Evolutionary conservation across 1,140 invertebrate species (phyloP), one percentile per base, ranked within the genome.

Genomic region (Lasioglossum albipes): DNA sequence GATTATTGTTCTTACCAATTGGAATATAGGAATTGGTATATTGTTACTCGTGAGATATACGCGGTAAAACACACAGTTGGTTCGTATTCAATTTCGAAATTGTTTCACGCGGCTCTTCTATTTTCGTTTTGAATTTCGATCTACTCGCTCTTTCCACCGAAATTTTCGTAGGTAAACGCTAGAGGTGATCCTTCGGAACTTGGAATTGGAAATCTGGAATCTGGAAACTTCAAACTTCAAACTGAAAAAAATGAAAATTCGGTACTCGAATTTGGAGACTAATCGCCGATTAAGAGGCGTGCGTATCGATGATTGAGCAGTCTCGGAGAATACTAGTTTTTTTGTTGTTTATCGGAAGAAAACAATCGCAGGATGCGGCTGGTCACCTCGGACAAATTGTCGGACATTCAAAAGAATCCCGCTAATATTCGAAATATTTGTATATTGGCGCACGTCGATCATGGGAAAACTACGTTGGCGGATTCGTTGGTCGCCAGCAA

Each of bases 401-500:
- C 89, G 16, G 90, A 95, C 76, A 93, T 98, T 59, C 97, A 98
- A 93, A 95, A 94, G 59, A 94, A 95, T 86, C 94, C 96, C 3
- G 89, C 94, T 66, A 95, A 95, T 89, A 97, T 99, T 86, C 94
- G 98, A 79, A 99, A 99, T 94, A 97, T 99, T 89, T 99, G 99
- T 93, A 99, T 99, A 85, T 94, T 99, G 89, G 99, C 99, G 20
- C 99, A 99, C 95, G 99, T 99, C 76, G 99, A 99, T 93, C 99
- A 99, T 95, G 99, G 98, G 0, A 99, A 99, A 94, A 99, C 99
- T 0, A 99, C 99, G 7, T 92, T 99, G 71, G 98, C 99, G 2
- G 99, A 99, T 94, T 97, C 96, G 54, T 92, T 99, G 27, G 95
- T 99, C 78, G 98, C 98, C 12, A 98, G 97, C 86, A 99, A 99